Base-by-base conservation (phyloP, 2,797 vertebrate species). In the Mareca strepera region DNA sequence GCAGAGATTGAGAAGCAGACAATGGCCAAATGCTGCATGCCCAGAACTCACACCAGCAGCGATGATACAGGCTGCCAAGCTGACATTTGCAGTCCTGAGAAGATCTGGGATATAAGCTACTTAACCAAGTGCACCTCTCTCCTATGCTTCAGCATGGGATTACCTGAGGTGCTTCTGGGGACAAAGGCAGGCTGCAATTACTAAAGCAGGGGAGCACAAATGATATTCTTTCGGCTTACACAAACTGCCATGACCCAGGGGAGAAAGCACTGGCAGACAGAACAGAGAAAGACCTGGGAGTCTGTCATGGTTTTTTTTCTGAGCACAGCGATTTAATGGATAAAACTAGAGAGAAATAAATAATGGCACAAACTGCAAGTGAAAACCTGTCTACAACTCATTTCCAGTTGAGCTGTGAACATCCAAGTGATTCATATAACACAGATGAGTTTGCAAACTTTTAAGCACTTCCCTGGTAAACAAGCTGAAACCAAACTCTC, bases 311-410 rank as follows among this genome's bases (percentile, higher is more conserved):
- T 25, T 46, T 46, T 48, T 48, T 74, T 80, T 33, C 44, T 43
- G 15, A 89, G 13, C 64, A 48, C 8, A 41, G 17, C 1, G 4
- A 91, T 88, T 75, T 86, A 90, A 83, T 15, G 56, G 37, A 64
- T 69, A 35, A 69, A 86, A 62, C 74, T 86, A 94, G 66, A 14
- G 39, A 90, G 35, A 86, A 90, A 79, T 43, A 88, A 79, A 79
- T 76, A 76, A 80, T 29, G 17, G 26, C 26, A 87, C 58, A 52
- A 94, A 68, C 43, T 59, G 29, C 64, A 89, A 92, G 72, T 44
- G n/a, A 46, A 85, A 92, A 91, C 48, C 28, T 82, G 56, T 43
- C 33, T 82, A 41, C 67, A 89, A 35, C 56, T 87, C n/a, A 78
- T 68, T 87, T 92, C 64, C 68, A 74, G 67, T 88, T 48, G 59